Evolutionary conservation across 2,797 vertebrate species (phyloP), one percentile per base, ranked within the genome.

Genomic region (Acomys russatus): DNA sequence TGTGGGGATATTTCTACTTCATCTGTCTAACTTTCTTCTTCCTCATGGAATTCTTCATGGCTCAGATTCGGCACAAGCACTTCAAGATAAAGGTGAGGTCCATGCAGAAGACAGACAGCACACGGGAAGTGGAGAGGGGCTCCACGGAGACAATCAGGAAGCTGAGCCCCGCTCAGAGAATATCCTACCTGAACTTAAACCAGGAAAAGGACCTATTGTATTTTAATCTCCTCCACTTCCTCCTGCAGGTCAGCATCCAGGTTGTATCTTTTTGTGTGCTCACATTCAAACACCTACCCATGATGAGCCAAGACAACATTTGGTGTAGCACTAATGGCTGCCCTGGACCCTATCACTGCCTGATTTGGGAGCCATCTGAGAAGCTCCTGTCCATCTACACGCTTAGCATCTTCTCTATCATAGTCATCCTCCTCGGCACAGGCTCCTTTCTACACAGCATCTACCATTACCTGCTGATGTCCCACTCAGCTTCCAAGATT

Each of bases 211-310:
- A 68, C 22, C 44, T 97, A 12, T 70, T 97, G 90, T 87, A 94
- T n/a, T 92, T 97, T 5, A 97, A 97, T n/a, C 87, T 98, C 86
- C 87, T 95, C 25, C 96, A 97, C 38, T 96, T 97, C 30, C 73
- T 97, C 30, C 56, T 95, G 82, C 95, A 91, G 73, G 82, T 97
- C 35, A 64, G 97, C 54, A 90, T 96, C 0, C 96, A 98, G 96
- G 25, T 94, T n/a, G 30, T 93, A 61, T 97, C 98, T 86, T 51
- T 97, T 11, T 96, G 71, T 85, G 74, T 96, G 85, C 88, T 98
- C 30, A 44, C 96, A 23, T 97, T 10, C 25, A 79, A n/a, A 76
- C 61, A 97, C 44, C 94, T 98, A 56, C 96, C 90, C 4, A 61
- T 98, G 93, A 95, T 98, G 56, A 96, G 12, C 8, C 79, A 80